Conservation (phyloP, 2,888 invertebrate species). For the Serripes groenlandicus region DNA sequence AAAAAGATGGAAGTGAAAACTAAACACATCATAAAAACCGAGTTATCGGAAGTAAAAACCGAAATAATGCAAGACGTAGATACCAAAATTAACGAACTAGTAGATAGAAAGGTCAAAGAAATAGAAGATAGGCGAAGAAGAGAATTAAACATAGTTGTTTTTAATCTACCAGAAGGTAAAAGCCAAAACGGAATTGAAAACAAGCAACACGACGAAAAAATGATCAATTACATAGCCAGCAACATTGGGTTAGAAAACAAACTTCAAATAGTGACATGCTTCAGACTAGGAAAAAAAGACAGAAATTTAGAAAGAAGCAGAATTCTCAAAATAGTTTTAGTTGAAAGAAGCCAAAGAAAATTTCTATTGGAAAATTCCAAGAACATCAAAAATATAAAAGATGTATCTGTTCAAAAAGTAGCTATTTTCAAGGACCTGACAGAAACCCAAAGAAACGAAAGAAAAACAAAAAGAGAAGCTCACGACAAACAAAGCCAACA, state of each 20-base stretch:
- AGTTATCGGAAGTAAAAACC: neutral
- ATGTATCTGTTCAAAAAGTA: neutral
- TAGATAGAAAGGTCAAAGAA: neutral
- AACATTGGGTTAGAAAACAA: neutral
- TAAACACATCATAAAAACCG: neutral
- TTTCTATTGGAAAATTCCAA: neutral
- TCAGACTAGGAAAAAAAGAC: conserved; percentile 12
- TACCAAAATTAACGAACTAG: neutral
- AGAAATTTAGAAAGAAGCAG: too few relatives aligned
- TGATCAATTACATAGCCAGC: neutral
- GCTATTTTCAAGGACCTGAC: conserved; percentile 3
- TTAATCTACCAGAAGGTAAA: neutral
- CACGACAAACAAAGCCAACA: neutral
- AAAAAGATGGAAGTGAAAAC: neutral
- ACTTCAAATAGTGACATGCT: neutral
- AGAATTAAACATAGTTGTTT: conserved; percentile 7
- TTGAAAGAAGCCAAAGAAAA: neutral
- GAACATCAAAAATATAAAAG: neutral
- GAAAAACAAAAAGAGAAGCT: neutral
- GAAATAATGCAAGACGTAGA: neutral
- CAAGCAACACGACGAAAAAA: neutral
- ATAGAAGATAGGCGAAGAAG: neutral
- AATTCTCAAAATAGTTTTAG: neutral
- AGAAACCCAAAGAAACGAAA: neutral
- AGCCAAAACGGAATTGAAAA: neutral